Conservation (phyloP, 2,113 vertebrate species). For the Rhinoderma darwinii region DNA sequence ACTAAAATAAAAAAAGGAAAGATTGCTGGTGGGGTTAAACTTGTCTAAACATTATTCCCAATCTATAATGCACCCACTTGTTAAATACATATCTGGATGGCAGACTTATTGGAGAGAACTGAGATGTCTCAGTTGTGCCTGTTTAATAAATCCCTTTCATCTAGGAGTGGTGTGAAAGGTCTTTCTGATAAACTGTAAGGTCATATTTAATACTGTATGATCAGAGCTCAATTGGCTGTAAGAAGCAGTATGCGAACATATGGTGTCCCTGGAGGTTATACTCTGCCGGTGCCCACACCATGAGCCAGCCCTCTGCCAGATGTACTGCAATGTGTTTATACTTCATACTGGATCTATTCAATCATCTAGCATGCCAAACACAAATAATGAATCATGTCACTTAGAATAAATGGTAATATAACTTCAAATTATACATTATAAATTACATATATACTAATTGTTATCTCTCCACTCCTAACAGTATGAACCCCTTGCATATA, state of each 20-base stretch:
- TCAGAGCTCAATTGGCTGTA: slow-evolving; percentile 29
- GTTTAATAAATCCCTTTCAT: slow-evolving; percentile 17
- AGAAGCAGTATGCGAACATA: slow-evolving; percentile 33
- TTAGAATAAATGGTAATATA: background rate
- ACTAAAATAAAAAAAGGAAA: no score
- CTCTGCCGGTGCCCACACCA: background rate
- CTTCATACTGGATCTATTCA: background rate
- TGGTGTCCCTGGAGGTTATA: slow-evolving; percentile 18
- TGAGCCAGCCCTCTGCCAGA: background rate
- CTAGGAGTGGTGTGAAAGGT: background rate
- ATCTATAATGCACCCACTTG: background rate
- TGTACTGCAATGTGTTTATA: slow-evolving; percentile 23
- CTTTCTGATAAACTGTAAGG: slow-evolving; percentile 11
- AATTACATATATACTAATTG: no score
- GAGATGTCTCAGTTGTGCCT: background rate
- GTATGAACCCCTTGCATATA: no score
- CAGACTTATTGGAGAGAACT: background rate
- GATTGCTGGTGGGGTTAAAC: no score
- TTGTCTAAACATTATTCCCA: background rate
- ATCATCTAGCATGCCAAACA: background rate
- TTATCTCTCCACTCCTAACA: no score
- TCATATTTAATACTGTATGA: slow-evolving; percentile 38
- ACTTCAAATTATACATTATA: no score
- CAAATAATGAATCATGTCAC: background rate
- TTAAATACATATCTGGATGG: background rate